Base-by-base conservation (phyloP, 2,113 vertebrate species). In the Proteles cristata region DNA sequence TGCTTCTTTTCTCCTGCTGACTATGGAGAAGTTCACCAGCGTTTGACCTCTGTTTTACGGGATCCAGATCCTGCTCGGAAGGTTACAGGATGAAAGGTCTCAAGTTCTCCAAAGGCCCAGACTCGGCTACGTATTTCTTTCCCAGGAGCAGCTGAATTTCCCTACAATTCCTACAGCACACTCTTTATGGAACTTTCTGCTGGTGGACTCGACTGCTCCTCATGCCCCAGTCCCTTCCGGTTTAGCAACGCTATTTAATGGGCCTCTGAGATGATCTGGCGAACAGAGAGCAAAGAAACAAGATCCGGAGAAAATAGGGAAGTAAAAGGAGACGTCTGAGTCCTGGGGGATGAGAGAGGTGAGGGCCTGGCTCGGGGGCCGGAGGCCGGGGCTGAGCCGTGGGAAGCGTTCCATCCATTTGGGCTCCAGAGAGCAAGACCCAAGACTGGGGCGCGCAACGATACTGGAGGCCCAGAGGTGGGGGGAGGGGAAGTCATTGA, bases 381-480 rank as follows among this genome's bases (percentile, higher is more conserved):
- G 19, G 19, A 33, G 43, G 23, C 23, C 16, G 25, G 8, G 2
- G 55, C 33, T 55, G 55, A 66, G 68, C 25, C 0, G 0, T 11
- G 43, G 19, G 55, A 83, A 17, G 25, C 1, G 5, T 11, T 15
- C 25, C 35, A 4, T 4, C 15, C 39, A 7, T 16, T 2, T 35
- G 39, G 85, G 85, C 76, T 11, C 31, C 0, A 9, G 87, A 21
- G 31, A 88, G 45, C 82, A 53, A 1, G 43, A 23, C 43, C 50
- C 66, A 68, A 43, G 55, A n/a, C 4, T 65, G 69, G 43, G 19
- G 6, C n/a, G n/a, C 21, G 15, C 26, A 39, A 28, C 83, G 65
- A 63, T 33, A 7, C 2, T 23, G 31, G 23, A 50, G 66, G 25
- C 33, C 77, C 55, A 5, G 35, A 14, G 48, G 53, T 53, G 55